A percentile compares a stretch with the other conserved stretches of the same genome.
phyloP scores from a whole-genome alignment of 2,888 invertebrate genomes.

The Horisme vitalbata region DNA sequence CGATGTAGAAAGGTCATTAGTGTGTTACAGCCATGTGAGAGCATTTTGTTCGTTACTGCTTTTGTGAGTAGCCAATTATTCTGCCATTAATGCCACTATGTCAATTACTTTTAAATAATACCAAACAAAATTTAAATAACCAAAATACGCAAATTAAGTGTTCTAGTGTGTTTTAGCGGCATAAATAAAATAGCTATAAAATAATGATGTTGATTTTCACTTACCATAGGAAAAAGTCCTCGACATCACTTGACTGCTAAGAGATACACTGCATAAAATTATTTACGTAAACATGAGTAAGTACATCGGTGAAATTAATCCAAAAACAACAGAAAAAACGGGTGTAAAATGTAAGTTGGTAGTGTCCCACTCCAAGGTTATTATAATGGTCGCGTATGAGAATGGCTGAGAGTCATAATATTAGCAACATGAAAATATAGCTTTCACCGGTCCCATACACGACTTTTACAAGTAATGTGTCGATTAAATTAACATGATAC shows the following conservation, averaged over 20 bases:
- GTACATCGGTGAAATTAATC: slow-evolving; percentile 33
- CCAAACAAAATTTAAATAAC: slow-evolving; percentile 44
- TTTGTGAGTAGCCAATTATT: slow-evolving; percentile 53
- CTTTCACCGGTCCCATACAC: slow-evolving; percentile 35
- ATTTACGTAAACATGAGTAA: slow-evolving; percentile 33
- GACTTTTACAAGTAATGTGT: slow-evolving; percentile 55
- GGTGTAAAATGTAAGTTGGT: slow-evolving; percentile 31
- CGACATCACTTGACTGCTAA: slow-evolving; percentile 35
- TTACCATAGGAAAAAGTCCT: slow-evolving; percentile 24
- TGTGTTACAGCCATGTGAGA: slow-evolving; percentile 55
- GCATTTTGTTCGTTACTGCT: slow-evolving; percentile 39
- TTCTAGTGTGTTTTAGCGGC: slow-evolving; percentile 30
- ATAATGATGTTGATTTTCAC: slow-evolving; percentile 25
- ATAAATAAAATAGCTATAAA: slow-evolving; percentile 27
- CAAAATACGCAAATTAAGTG: slow-evolving; percentile 41
- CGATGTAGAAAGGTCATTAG: slow-evolving; percentile 25
- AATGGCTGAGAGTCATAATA: slow-evolving; percentile 8
- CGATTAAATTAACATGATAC: slow-evolving; percentile 47
- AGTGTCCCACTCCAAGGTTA: slow-evolving; percentile 35
- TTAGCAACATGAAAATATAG: not conserved
- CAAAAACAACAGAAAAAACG: slow-evolving; percentile 28
- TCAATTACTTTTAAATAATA: slow-evolving; percentile 47
- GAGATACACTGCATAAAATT: slow-evolving; percentile 37
- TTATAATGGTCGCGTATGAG: slow-evolving; percentile 30
- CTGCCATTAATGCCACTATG: slow-evolving; percentile 75